phyloP scores from a whole-genome alignment of 2,888 invertebrate genomes.

The Ormyrus thymus region DNA sequence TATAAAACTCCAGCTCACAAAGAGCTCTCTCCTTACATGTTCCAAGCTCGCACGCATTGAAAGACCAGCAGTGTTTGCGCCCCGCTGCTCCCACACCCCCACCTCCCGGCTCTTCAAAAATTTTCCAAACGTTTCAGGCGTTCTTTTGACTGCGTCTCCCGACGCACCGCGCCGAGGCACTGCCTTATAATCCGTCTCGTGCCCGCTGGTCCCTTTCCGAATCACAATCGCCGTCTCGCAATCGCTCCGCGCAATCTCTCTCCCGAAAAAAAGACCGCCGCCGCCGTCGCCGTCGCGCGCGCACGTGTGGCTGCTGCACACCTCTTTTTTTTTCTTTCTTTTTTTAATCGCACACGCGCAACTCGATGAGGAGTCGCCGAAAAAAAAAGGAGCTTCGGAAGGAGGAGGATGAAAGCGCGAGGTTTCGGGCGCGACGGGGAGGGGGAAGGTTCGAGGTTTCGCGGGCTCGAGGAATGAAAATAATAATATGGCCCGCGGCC shows the following conservation, averaged over 20 bases:
- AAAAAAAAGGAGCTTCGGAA: neutral
- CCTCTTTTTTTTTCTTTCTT: constrained; percentile 10
- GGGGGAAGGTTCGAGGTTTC: constrained; percentile 27
- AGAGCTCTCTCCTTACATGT: no score
- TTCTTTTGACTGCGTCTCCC: constrained; percentile 7
- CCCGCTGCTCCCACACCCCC: no score
- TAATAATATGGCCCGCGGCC: constrained; percentile 53
- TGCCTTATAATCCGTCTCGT: constrained; percentile 10
- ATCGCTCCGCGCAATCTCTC: constrained; percentile 27
- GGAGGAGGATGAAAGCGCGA: constrained; percentile 1
- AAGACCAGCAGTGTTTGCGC: no score
- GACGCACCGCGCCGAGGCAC: neutral
- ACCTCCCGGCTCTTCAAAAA: neutral
- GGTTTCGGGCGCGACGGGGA: neutral
- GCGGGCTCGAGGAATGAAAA: constrained; percentile 52
- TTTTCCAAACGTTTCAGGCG: constrained; percentile 11
- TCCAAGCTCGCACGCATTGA: no score
- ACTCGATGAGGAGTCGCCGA: no score
- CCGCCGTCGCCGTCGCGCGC: constrained; percentile 11
- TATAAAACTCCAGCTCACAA: no score
- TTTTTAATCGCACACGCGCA: neutral
- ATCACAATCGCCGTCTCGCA: constrained; percentile 13
- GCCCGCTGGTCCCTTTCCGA: constrained; percentile 9
- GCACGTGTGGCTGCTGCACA: neutral
- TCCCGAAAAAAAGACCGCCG: constrained; percentile 5